Conservation (phyloP, 23 tunicate genomes). For the Phallusia fumigata region DNA sequence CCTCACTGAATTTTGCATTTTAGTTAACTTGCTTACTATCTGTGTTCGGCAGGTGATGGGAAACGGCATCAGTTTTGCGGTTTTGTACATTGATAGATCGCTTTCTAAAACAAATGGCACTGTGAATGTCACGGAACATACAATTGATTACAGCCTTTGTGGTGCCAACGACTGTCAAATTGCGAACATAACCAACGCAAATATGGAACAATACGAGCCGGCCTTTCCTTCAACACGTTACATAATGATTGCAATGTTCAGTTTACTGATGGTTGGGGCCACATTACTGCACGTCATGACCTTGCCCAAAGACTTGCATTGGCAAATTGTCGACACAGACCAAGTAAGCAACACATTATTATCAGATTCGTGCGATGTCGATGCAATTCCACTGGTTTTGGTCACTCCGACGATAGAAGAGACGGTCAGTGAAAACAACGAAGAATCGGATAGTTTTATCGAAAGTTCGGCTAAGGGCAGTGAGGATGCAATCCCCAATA, state of each 20-base stretch:
- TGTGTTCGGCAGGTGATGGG: constrained; percentile 22
- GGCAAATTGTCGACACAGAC: neutral
- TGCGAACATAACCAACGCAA: neutral
- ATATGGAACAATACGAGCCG: constrained; percentile 10
- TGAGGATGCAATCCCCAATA: no score
- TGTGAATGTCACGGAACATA: neutral
- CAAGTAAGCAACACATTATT: neutral
- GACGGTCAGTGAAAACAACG: no score
- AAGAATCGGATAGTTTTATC: no score
- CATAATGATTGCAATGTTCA: neutral
- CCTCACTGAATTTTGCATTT: neutral
- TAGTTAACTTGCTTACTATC: neutral
- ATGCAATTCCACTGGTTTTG: no score
- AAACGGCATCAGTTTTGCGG: constrained; percentile 22
- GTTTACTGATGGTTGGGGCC: neutral
- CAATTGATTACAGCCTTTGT: neutral
- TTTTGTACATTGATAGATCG: constrained; percentile 23
- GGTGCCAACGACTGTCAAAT: constrained; percentile 25
- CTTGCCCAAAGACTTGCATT: neutral
- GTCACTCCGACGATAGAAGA: no score
- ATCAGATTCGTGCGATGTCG: no score
- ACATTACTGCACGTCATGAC: neutral
- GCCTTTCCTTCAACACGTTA: neutral
- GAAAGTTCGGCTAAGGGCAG: no score
- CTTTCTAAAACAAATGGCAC: neutral